A percentile compares a stretch with the other conserved stretches of the same genome.
These are phyloP conservation scores for Lacanobia wlatinum DNA, from an alignment of 2,888 invertebrate species.

Conservation along the genomic window DNA sequence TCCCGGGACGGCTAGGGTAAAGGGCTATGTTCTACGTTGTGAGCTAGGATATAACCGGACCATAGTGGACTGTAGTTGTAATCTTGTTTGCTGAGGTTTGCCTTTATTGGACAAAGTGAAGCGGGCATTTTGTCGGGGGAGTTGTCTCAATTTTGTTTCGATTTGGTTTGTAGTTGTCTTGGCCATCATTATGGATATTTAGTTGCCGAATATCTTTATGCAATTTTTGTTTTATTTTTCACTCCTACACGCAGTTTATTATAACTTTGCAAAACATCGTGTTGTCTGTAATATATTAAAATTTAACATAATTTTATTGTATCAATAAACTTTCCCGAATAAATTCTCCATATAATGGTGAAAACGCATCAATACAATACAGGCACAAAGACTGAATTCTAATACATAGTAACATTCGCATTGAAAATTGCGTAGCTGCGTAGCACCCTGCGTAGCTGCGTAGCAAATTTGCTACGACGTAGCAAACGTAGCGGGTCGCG, in stretches of 20 bases:
- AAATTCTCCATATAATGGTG: no score
- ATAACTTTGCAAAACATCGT: no score
- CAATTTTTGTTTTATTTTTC: neutral
- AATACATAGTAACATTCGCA: no score
- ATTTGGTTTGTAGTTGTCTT: neutral
- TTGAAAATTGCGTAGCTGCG: neutral
- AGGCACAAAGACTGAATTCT: no score
- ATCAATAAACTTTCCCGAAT: no score
- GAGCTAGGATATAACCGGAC: conserved; percentile 13
- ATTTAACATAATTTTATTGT: no score
- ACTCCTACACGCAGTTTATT: no score
- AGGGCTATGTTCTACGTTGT: conserved; percentile 20
- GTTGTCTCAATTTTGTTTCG: conserved; percentile 21
- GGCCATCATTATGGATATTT: neutral
- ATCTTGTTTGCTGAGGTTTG: conserved; percentile 40
- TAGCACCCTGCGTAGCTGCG: conserved; percentile 15
- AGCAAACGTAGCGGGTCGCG: conserved; percentile 35
- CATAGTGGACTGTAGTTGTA: conserved; percentile 14
- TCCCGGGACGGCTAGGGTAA: conserved; percentile 3
- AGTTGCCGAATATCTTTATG: neutral
- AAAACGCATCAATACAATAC: no score
- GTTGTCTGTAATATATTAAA: no score
- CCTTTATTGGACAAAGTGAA: conserved; percentile 23
- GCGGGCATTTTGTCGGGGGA: neutral
- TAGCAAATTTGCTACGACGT: conserved; percentile 36